These are phyloP conservation scores for Schrankia costaestrigalis DNA, from an alignment of 2,888 invertebrate genomes.

Conservation along the genomic window DNA sequence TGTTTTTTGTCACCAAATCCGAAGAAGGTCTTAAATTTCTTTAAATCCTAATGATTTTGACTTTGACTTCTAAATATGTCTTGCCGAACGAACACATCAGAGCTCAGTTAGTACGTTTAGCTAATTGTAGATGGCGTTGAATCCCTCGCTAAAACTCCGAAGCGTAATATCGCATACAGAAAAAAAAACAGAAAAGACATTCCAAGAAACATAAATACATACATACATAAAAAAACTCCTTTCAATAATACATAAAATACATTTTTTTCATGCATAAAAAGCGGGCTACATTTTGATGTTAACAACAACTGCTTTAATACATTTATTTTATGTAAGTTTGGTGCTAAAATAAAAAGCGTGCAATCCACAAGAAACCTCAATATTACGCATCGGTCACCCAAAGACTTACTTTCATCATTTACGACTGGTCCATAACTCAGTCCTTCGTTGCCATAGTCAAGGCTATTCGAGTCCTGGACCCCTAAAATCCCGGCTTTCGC, in stretches of 20 bases:
- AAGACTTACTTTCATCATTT: slow-evolving; percentile 88
- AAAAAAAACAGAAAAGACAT: background rate
- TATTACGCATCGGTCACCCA: slow-evolving; percentile 43
- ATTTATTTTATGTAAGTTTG: slow-evolving; percentile 8
- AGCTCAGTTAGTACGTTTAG: slow-evolving; percentile 68
- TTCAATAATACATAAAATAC: too few relatives aligned
- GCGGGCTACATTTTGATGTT: too few relatives aligned
- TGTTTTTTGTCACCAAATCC: slow-evolving; percentile 48
- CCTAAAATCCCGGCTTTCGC: slow-evolving; percentile 84
- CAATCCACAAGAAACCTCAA: slow-evolving; percentile 18
- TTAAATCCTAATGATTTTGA: too few relatives aligned
- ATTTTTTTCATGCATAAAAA: slow-evolving; percentile 9
- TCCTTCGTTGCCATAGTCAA: slow-evolving; percentile 82
- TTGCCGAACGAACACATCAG: slow-evolving; percentile 77
- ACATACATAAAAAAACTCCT: too few relatives aligned
- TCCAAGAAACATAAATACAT: background rate
- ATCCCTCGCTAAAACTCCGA: slow-evolving; percentile 49
- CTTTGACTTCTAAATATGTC: slow-evolving; percentile 71
- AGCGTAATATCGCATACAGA: slow-evolving; percentile 37
- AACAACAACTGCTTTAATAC: too few relatives aligned
- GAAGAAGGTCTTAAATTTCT: too few relatives aligned
- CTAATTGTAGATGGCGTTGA: slow-evolving; percentile 32
- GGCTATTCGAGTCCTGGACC: slow-evolving; percentile 83
- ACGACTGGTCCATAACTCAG: slow-evolving; percentile 86
- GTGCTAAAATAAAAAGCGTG: slow-evolving; percentile 29